Conservation (phyloP, 2,888 invertebrate species). For the Steinernema scapterisci region DNA sequence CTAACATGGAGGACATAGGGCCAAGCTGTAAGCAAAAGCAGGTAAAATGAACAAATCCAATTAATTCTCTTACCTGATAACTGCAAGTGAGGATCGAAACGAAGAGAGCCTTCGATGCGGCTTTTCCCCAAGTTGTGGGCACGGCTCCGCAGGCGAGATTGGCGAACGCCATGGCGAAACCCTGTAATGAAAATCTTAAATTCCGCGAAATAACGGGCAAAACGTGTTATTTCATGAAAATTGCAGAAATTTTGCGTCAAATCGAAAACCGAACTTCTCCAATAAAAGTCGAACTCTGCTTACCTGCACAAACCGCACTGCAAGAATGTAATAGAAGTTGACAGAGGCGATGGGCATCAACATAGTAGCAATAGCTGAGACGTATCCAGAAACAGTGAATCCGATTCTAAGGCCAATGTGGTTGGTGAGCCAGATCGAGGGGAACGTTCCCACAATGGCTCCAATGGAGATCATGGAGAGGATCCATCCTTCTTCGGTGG, state of each 20-base stretch:
- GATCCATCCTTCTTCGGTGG: slow-evolving; percentile 23
- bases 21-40: background rate
- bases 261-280: no score
- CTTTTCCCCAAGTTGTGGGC: background rate
- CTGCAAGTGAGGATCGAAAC: background rate
- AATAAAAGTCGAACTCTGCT: no score
- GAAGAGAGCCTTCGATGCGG: background rate
- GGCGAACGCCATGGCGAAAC: no score
- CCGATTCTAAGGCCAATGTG: slow-evolving; percentile 23
- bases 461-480: slow-evolving; percentile 29
- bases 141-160: no score
- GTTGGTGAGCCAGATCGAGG: slow-evolving; percentile 28
- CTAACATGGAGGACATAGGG: background rate
- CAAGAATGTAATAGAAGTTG: background rate
- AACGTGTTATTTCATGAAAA: no score
- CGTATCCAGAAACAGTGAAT: background rate
- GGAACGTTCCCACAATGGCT: slow-evolving; percentile 26
- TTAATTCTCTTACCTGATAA: slow-evolving; percentile 1
- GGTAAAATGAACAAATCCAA: background rate
- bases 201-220: no score
- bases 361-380: background rate
- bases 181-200: no score
- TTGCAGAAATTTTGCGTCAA: no score
- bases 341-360: background rate
- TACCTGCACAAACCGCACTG: no score